Evolutionary conservation across 1,140 invertebrate species (phyloP), one percentile per base, ranked within the genome.

Genomic region (Stegodyphus dumicola): DNA sequence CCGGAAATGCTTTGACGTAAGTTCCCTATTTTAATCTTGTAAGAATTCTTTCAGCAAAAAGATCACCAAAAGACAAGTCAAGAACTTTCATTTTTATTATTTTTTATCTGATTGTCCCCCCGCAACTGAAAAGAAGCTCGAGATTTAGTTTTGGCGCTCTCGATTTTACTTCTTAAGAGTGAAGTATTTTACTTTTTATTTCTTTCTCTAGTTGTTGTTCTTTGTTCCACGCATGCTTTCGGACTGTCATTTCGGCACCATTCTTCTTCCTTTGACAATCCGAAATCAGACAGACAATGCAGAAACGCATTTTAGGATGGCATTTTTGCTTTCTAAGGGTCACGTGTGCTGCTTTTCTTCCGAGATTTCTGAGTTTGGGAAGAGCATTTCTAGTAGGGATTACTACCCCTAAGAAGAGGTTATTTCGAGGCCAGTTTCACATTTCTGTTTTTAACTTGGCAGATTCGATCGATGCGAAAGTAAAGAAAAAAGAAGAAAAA

Each of bases 201-300:
- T 66, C 48, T 66, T 65, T 66, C 6, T 53, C 65, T 65, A 51
- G 48, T 77, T 77, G 4, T 17, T 66, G 4, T 6, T 2, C 6
- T 49, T 77, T 11, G 18, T 60, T 60, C 9, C 75, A 77, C 64
- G 60, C n/a, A 77, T n/a, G 67, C 66, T 13, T 69, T n/a, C 65
- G 66, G n/a, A 79, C 17, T 79, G 77, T 79, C 77, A 70, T 53
- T 70, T 79, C 33, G 64, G 33, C 53, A 7, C 53, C 66, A 54
- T 70, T 15, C 10, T 70, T 54, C 49, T 70, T 69, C 49, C 49
- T 70, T 79, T 79, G 51, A 56, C 66, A 70, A 69, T 79, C 77
- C 52, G 11, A 53, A 54, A 51, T 79, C 77, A 79, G 70, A 60
- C 54, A 70, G 77, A 79, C 77, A 79, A 79, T 79, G 77, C 18